Conservation (phyloP, 2,113 vertebrate genomes). For the Campylomormyrus numenius region DNA sequence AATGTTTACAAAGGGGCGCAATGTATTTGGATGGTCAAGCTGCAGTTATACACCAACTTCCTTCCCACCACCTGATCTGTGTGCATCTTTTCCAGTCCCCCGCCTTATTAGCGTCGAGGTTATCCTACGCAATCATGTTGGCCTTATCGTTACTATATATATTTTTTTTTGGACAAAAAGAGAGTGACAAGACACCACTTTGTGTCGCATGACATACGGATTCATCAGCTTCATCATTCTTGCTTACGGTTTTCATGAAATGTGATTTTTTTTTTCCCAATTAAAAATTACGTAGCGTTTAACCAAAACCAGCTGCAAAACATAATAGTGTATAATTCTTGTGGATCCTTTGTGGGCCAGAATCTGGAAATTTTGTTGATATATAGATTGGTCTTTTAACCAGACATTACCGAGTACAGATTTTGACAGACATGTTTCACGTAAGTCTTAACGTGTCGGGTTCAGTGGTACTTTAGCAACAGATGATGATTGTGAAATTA, state of each 20-base stretch:
- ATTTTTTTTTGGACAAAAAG: constrained; percentile 20
- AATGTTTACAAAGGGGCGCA: constrained; percentile 19
- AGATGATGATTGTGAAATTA: constrained; percentile 35
- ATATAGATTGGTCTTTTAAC: not conserved
- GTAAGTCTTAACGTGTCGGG: not conserved
- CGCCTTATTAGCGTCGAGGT: constrained; percentile 21
- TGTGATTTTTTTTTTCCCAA: constrained; percentile 18
- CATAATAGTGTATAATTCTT: constrained; percentile 30
- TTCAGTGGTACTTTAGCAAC: constrained; percentile 26
- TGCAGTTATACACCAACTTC: not conserved
- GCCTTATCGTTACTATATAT: constrained; percentile 38
- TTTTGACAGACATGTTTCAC: not conserved
- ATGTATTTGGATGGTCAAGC: not conserved
- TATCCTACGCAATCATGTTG: constrained; percentile 31
- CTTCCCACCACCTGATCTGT: not conserved
- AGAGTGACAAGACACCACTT: constrained; percentile 21
- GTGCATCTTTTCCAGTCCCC: not conserved
- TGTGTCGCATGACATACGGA: constrained; percentile 36
- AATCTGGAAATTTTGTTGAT: constrained; percentile 14
- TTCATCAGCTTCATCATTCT: constrained; percentile 31
- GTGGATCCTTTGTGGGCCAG: constrained; percentile 25
- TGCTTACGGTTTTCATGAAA: constrained; percentile 41
- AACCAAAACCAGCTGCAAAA: constrained; percentile 49
- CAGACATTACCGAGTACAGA: not conserved
- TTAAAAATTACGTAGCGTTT: constrained; percentile 39